Base-by-base conservation (phyloP, 2,113 vertebrate species). In the Ictidomys tridecemlineatus region DNA sequence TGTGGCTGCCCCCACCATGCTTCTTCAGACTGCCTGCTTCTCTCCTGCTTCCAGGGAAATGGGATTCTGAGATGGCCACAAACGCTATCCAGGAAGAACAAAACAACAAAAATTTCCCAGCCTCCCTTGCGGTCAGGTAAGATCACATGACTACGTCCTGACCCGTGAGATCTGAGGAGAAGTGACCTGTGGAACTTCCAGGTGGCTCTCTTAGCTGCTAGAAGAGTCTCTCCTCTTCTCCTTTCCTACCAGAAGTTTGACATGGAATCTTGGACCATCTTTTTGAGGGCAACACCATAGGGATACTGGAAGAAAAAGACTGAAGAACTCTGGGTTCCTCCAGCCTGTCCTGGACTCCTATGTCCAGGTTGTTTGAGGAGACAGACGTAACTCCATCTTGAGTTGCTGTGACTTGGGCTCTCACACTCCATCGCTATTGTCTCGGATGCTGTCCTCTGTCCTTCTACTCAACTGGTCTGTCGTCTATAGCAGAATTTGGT, bases 21-120 rank as follows among this genome's bases (percentile, higher is more conserved):
- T 26, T 4, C 51, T 37, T 80, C 30, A 92, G 73, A 74, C 39
- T 37, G 94, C 94, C 94, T 37, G 95, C 94, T 92, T 72, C 39
- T 91, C 13, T 65, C 56, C 70, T 67, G 63, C n/a, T 83, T 53
- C 87, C 39, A n/a, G 3, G 70, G 73, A 93, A 89, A 76, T 4
- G 3, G 1, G 14, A 11, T 24, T 94, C 85, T 63, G 45, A 77
- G 37, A 32, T 67, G 45, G 70, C 34, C 39, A 14, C 63, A 45
- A 61, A 17, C 6, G 34, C 53, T 37, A 61, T 17, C 8, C 39
- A 39, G 16, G 18, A 39, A 5, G 8, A 45, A 78, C 34, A 48
- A 53, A 53, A 53, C n/a, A 42, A 42, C 14, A 34, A 42, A 63
- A 22, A 65, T 22, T 91, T 69, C 92, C 89, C 82, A 87, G 42